Evolutionary conservation across 2,888 invertebrate species (phyloP).

Genomic region (Polyommatus icarus): DNA sequence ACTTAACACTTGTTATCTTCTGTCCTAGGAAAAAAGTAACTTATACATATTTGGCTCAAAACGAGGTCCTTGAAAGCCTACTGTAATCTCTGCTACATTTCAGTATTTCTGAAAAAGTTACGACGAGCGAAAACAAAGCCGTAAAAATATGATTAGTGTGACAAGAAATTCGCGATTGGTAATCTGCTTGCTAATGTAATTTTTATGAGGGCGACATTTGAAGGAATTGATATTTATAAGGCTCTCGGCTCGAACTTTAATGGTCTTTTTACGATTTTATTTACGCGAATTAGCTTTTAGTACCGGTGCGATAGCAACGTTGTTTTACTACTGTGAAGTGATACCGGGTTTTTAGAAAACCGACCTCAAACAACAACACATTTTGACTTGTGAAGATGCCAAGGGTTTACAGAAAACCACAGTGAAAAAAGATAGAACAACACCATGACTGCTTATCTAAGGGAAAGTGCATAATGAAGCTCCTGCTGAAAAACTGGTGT

Average conservation of each 20-base stretch:
- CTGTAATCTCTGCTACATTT: too few species aligned
- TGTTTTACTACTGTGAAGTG: neutral
- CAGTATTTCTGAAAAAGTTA: neutral
- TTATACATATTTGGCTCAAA: too few species aligned
- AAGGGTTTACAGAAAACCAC: too few species aligned
- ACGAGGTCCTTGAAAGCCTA: too few species aligned
- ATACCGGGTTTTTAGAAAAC: neutral
- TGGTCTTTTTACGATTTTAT: conserved; percentile 11
- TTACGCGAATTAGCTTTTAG: conserved; percentile 21
- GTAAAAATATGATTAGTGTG: conserved; percentile 4
- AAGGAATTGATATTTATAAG: conserved; percentile 17
- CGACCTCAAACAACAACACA: neutral
- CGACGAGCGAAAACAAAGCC: neutral
- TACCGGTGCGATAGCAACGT: neutral
- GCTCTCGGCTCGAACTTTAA: neutral
- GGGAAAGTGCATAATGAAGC: too few species aligned
- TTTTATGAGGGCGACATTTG: conserved; percentile 5
- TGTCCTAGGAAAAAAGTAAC: too few species aligned
- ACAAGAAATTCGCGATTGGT: neutral
- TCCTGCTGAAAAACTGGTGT: too few species aligned
- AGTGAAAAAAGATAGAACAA: too few species aligned
- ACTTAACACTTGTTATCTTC: too few species aligned
- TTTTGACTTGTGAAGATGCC: too few species aligned
- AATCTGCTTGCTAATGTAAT: neutral
- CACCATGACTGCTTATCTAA: too few species aligned